Percentiles rank a stretch among this genome's conserved stretches.
Conservation (phyloP, 2,797 vertebrate genomes). For the Onychomys arenicola region DNA sequence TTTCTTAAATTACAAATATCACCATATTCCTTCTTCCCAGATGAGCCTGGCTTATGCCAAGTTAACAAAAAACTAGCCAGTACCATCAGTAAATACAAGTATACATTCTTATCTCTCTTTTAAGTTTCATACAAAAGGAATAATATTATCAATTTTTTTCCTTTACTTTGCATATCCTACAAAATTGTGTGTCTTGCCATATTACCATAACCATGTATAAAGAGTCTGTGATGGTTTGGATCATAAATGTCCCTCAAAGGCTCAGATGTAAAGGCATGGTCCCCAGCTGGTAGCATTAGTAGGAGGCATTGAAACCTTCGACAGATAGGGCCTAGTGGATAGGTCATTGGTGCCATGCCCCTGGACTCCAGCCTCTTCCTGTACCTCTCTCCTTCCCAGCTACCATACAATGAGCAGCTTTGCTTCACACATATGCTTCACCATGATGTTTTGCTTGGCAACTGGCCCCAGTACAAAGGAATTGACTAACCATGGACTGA, state of each 20-base stretch:
- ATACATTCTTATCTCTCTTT: not conserved
- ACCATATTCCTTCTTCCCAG: not conserved
- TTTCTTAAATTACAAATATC: too few relatives aligned
- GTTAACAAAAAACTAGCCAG: not conserved
- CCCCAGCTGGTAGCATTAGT: not conserved
- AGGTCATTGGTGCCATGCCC: not conserved
- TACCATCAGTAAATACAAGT: not conserved
- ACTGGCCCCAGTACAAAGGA: not conserved
- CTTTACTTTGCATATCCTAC: not conserved
- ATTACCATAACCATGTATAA: not conserved
- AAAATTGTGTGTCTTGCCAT: not conserved
- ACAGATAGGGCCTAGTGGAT: not conserved
- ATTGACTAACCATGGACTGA: not conserved
- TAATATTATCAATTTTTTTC: not conserved
- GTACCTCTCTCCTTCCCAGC: not conserved
- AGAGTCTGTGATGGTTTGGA: not conserved
- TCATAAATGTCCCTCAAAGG: not conserved
- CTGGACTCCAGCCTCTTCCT: not conserved
- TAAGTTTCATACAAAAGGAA: constrained; percentile 1
- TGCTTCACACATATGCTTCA: not conserved
- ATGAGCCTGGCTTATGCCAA: not conserved
- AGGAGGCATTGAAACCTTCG: not conserved
- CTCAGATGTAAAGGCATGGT: not conserved
- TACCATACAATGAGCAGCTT: not conserved
- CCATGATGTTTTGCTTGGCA: not conserved